Evolutionary conservation across 2,888 invertebrate genomes (phyloP).

Genomic region (Eubasilissa splendida): DNA sequence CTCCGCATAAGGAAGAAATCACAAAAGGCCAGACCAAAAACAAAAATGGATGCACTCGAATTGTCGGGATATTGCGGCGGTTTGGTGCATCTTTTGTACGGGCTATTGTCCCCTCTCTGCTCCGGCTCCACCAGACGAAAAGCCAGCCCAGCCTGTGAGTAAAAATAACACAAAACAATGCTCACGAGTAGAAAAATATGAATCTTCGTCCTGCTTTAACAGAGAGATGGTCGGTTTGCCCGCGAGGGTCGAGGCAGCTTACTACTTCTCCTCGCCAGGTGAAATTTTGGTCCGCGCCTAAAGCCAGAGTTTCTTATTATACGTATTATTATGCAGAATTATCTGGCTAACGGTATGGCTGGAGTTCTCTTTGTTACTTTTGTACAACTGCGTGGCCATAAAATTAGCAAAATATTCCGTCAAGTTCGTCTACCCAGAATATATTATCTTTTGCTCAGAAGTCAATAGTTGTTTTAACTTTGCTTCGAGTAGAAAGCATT

Average conservation of each 20-base stretch:
- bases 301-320: conserved; percentile 40
- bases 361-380: conserved; percentile 19
- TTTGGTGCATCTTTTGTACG: conserved; percentile 49
- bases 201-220: not conserved
- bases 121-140: not conserved
- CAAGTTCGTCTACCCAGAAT: conserved; percentile 7
- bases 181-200: conserved; percentile 19
- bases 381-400: conserved; percentile 24
- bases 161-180: conserved; percentile 16
- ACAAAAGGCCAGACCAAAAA: conserved; percentile 52
- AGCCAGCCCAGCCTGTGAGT: not conserved
- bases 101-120: conserved; percentile 40
- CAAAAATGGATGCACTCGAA: conserved; percentile 51
- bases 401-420: conserved; percentile 27
- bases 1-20: conserved; percentile 46
- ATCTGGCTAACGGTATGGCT: conserved; percentile 31
- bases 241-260: not conserved
- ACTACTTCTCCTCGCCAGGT: not conserved
- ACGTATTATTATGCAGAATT: conserved; percentile 41
- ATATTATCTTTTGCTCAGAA: not conserved
- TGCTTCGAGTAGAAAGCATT: not conserved
- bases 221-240: not conserved
- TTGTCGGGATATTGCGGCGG: conserved; percentile 48
- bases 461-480: not conserved
- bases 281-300: not conserved